Evolutionary conservation across 2,113 vertebrate species (phyloP).

Genomic region (Oncorhynchus keta): DNA sequence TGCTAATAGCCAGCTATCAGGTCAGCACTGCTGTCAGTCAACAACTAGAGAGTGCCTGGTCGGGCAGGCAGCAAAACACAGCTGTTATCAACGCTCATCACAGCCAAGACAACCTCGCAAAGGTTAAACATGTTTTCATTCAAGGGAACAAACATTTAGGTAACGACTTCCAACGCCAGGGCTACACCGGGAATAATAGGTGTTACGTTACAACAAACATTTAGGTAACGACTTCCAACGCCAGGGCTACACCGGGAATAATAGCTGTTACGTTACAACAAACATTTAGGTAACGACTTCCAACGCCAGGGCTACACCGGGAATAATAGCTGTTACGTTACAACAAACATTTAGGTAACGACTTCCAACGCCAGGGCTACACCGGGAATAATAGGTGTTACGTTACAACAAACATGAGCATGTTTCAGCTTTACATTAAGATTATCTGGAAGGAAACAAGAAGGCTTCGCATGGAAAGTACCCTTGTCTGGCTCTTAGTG

Average conservation of each 20-base stretch:
- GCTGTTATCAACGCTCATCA: conserved; percentile 2
- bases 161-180: not conserved
- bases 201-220: too few relatives aligned
- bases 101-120: conserved; percentile 15
- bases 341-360: not conserved
- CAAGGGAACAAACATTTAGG: not conserved
- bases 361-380: not conserved
- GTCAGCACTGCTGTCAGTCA: not conserved
- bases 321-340: not conserved
- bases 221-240: not conserved
- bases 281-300: not conserved
- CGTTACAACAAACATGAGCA: not conserved
- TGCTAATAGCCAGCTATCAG: not conserved
- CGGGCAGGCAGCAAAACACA: not conserved
- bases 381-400: not conserved
- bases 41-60: conserved; percentile 2
- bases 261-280: not conserved
- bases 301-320: not conserved
- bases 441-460: not conserved
- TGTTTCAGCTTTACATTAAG: not conserved
- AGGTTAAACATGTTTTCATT: conserved; percentile 31
- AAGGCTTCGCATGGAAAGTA: not conserved
- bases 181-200: not conserved
- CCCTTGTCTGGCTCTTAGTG: not conserved
- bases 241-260: not conserved